A percentile compares a stretch with the other conserved stretches of the same genome.
Evolutionary conservation across 1,140 invertebrate species (phyloP).

Genomic region (Listronotus bonariensis): DNA sequence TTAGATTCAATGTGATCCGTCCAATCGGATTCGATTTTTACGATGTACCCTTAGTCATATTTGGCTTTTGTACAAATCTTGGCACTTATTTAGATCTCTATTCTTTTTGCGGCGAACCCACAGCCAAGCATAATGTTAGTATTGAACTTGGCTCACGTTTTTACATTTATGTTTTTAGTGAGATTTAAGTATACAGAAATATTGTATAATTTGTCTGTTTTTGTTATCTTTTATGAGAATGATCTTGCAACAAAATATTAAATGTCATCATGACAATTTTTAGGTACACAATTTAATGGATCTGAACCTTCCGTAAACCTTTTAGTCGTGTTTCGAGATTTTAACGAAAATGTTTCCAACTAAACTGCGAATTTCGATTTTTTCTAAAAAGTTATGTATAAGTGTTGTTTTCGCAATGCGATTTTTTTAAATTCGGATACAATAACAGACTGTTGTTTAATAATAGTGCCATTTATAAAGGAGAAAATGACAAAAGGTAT

Average conservation of each 20-base stretch:
- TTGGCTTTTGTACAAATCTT: too few species aligned
- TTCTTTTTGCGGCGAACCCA: too few species aligned
- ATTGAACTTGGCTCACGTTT: too few species aligned
- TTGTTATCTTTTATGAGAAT: too few species aligned
- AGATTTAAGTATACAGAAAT: too few species aligned
- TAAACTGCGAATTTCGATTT: not conserved
- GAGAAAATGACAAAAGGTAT: conserved; percentile 15
- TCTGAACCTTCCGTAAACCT: conserved; percentile 26
- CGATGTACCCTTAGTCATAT: too few species aligned
- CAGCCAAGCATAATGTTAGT: too few species aligned
- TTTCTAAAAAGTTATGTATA: not conserved
- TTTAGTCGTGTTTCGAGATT: conserved; percentile 24
- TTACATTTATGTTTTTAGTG: too few species aligned
- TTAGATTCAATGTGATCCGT: too few species aligned
- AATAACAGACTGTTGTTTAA: conserved; percentile 7
- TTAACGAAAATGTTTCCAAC: conserved; percentile 9
- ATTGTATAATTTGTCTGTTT: too few species aligned
- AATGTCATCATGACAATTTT: conserved; percentile 39
- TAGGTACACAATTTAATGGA: conserved; percentile 13
- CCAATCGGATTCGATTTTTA: too few species aligned
- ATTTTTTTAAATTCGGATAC: conserved; percentile 8
- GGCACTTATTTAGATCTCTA: too few species aligned
- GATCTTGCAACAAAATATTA: conserved; percentile 8
- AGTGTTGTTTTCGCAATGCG: conserved; percentile 11
- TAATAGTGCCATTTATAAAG: conserved; percentile 22